Percentiles rank a stretch among this genome's conserved stretches.
phyloP scores from a whole-genome alignment of 1,140 invertebrate species.

The Akabosia matsudoensis region DNA sequence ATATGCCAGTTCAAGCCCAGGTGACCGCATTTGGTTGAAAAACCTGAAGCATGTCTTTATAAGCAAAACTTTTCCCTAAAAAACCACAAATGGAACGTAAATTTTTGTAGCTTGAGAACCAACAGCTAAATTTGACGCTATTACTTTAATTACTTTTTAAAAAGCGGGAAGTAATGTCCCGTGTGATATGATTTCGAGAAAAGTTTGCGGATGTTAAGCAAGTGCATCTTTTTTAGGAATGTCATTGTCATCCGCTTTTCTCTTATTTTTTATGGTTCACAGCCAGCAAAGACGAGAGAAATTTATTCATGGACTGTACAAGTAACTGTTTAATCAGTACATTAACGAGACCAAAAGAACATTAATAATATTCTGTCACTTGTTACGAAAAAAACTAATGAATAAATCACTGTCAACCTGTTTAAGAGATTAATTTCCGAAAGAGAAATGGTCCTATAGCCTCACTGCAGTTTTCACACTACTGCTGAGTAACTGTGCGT shows the following conservation, averaged over 20 bases:
- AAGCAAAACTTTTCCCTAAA: too few species aligned
- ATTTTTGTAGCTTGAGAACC: not conserved
- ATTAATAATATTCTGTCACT: slow-evolving; percentile 24
- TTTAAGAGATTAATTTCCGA: slow-evolving; percentile 23
- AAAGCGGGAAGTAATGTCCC: not conserved
- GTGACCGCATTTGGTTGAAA: too few species aligned
- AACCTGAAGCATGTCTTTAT: too few species aligned
- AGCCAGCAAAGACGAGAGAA: too few species aligned
- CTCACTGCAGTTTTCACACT: not conserved
- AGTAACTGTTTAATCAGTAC: slow-evolving; percentile 3
- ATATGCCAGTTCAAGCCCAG: too few species aligned
- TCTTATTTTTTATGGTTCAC: too few species aligned
- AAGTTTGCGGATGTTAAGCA: too few species aligned
- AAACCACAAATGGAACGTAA: not conserved
- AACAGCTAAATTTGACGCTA: not conserved
- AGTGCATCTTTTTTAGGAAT: too few species aligned
- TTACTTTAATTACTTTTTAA: not conserved
- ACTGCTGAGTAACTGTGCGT: not conserved
- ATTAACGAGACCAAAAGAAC: not conserved
- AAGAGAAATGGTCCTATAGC: not conserved
- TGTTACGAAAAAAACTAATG: slow-evolving; percentile 9
- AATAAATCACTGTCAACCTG: slow-evolving; percentile 23
- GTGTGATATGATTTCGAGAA: not conserved
- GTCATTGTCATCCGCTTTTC: too few species aligned
- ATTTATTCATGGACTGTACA: not conserved